Percentiles rank a stretch among this genome's conserved stretches.
Conservation (phyloP, 1,140 invertebrate genomes). For the Pseudobourletiella spinata region DNA sequence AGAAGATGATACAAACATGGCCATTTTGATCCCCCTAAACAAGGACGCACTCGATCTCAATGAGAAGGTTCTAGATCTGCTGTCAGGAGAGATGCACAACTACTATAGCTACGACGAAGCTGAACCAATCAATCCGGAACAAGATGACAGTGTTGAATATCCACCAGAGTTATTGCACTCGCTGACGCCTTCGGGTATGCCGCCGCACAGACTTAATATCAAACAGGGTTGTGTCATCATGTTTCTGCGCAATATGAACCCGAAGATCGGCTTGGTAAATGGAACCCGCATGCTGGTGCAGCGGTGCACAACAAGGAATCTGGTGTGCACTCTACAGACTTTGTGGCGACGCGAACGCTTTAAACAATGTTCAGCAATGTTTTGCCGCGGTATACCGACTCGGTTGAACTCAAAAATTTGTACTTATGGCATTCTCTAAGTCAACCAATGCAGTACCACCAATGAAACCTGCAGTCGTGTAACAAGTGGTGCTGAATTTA, state of each 20-base stretch:
- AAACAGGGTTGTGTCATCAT: constrained; percentile 35
- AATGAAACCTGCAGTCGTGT: no score
- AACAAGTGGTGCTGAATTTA: no score
- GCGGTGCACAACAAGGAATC: not conserved
- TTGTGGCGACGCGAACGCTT: no score
- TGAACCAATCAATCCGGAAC: not conserved
- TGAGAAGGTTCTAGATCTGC: no score
- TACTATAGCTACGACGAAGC: not conserved
- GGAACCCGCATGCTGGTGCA: constrained; percentile 9
- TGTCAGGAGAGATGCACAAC: no score
- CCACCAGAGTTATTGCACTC: not conserved
- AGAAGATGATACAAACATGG: not conserved
- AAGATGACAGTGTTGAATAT: not conserved
- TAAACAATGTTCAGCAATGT: no score
- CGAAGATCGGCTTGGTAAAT: constrained; percentile 18
- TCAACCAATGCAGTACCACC: no score
- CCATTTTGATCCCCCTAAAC: not conserved
- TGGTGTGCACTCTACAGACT: no score
- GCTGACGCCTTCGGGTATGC: constrained; percentile 20
- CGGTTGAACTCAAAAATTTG: no score
- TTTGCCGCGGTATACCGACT: no score
- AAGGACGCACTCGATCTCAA: not conserved
- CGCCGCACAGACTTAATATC: constrained; percentile 32
- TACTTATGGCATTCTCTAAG: no score
- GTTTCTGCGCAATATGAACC: constrained; percentile 25